A percentile compares a stretch with the other conserved stretches of the same genome.
Evolutionary conservation across 1,140 invertebrate species (phyloP).

Genomic region (Hormaphis cornu): DNA sequence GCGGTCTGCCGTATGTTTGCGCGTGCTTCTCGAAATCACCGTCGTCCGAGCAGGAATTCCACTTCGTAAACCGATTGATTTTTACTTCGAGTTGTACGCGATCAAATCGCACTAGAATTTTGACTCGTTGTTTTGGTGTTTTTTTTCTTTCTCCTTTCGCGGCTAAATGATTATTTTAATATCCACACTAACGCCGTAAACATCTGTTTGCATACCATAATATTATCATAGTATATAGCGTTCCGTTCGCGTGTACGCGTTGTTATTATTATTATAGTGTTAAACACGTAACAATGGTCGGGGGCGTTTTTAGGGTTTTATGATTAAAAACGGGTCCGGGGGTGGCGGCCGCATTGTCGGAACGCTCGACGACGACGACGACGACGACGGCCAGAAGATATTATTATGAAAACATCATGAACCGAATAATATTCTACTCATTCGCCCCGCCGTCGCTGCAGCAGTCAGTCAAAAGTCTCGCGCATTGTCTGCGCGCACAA

Average conservation of each 20-base stretch:
- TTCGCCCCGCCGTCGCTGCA: background rate
- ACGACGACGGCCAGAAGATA: slow-evolving; percentile 32
- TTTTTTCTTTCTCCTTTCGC: background rate
- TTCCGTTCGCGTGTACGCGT: background rate
- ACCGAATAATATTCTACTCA: slow-evolving; percentile 25
- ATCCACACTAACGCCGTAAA: background rate
- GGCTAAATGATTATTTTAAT: slow-evolving; percentile 1
- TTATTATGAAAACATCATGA: slow-evolving; percentile 33
- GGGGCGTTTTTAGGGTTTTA: slow-evolving; percentile 31
- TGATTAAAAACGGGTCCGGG: slow-evolving; percentile 27
- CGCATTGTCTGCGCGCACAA: slow-evolving; percentile 24
- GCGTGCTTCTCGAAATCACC: too few relatives aligned
- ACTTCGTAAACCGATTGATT: too few relatives aligned
- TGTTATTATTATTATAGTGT: background rate
- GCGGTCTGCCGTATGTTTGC: too few relatives aligned
- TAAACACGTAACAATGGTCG: slow-evolving; percentile 6
- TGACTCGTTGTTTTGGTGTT: too few relatives aligned
- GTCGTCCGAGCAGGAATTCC: too few relatives aligned
- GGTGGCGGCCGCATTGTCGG: slow-evolving; percentile 22
- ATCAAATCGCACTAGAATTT: too few relatives aligned
- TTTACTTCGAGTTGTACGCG: too few relatives aligned
- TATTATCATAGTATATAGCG: background rate
- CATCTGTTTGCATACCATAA: slow-evolving; percentile 11
- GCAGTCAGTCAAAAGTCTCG: slow-evolving; percentile 32
- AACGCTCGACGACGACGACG: too few relatives aligned